These are phyloP conservation scores for Pseudorhombus dupliciocellatus DNA, from an alignment of 2,113 vertebrate species.

Conservation along the genomic window DNA sequence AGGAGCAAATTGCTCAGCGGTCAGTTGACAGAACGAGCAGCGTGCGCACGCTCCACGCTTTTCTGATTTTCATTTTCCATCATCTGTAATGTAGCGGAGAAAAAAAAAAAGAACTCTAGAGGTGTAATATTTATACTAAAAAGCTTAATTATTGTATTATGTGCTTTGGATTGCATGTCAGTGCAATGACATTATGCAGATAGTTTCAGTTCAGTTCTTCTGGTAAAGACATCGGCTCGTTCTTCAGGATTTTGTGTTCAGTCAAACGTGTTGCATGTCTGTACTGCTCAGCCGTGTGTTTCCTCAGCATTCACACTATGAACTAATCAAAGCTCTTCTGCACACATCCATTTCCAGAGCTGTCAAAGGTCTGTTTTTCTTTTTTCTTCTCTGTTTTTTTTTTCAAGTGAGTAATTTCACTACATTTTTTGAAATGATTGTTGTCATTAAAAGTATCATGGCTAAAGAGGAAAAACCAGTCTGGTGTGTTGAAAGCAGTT, in stretches of 20 bases:
- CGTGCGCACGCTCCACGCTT: constrained; percentile 21
- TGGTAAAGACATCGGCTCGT: constrained; percentile 39
- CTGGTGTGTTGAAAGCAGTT: not conserved
- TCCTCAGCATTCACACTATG: constrained; percentile 46
- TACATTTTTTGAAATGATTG: constrained; percentile 67
- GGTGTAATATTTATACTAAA: constrained; percentile 75
- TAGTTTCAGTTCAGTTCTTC: constrained; percentile 53
- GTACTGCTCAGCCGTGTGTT: constrained; percentile 53
- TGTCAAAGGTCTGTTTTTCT: constrained; percentile 28
- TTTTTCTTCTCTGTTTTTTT: constrained; percentile 2
- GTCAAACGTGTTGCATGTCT: constrained; percentile 70
- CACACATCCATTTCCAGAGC: constrained; percentile 53
- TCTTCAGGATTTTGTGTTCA: constrained; percentile 51
- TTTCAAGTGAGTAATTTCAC: constrained; percentile 43
- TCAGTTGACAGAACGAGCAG: constrained; percentile 31
- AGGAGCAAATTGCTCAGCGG: constrained; percentile 34
- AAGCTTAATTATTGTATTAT: constrained; percentile 66
- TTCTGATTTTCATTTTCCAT: constrained; percentile 24
- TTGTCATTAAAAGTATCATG: constrained; percentile 75
- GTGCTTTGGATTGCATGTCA: constrained; percentile 75
- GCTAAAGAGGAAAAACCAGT: constrained; percentile 13
- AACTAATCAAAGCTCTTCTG: constrained; percentile 48
- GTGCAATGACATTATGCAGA: constrained; percentile 66
- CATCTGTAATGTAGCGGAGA: constrained; percentile 45
- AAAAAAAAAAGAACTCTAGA: constrained; percentile 38